phyloP scores from a whole-genome alignment of 2,113 vertebrate genomes.

The Corydoras sp. region DNA sequence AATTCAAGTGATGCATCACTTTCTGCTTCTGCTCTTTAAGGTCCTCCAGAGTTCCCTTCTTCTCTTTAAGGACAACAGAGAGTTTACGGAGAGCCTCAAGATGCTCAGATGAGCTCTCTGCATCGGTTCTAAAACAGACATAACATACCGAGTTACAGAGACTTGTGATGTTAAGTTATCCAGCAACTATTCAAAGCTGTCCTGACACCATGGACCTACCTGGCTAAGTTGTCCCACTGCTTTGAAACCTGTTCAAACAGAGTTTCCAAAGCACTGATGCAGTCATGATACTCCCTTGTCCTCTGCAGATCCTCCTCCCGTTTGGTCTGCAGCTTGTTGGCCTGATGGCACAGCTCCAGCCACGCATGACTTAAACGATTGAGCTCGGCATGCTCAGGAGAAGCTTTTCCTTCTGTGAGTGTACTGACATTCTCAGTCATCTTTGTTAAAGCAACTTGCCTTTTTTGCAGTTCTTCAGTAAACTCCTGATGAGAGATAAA shows the following conservation, averaged over 20 bases:
- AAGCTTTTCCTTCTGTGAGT: constrained; percentile 77
- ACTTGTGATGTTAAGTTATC: too few relatives aligned
- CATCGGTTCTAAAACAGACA: constrained; percentile 72
- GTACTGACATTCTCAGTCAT: constrained; percentile 79
- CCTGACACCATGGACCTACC: constrained; percentile 67
- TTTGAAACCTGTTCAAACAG: constrained; percentile 89
- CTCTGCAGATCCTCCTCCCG: constrained; percentile 85
- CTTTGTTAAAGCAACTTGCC: constrained; percentile 71
- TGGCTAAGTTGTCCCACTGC: constrained; percentile 93
- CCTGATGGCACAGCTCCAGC: constrained; percentile 79
- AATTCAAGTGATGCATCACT: constrained; percentile 78
- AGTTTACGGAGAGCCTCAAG: constrained; percentile 84
- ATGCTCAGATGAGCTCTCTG: constrained; percentile 86
- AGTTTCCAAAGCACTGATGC: constrained; percentile 74
- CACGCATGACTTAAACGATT: constrained; percentile 77
- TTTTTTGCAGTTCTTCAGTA: constrained; percentile 76
- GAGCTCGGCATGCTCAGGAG: constrained; percentile 82
- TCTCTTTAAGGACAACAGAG: constrained; percentile 74
- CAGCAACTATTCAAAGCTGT: too few relatives aligned
- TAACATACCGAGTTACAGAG: too few relatives aligned
- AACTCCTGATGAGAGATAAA: constrained; percentile 71
- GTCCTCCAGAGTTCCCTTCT: constrained; percentile 77
- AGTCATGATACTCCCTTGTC: constrained; percentile 80
- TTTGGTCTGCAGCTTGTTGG: constrained; percentile 73
- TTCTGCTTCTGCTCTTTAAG: constrained; percentile 85